These are phyloP conservation scores for Protomyctophum bolini DNA, from an alignment of 2,113 vertebrate genomes.

Conservation along the genomic window DNA sequence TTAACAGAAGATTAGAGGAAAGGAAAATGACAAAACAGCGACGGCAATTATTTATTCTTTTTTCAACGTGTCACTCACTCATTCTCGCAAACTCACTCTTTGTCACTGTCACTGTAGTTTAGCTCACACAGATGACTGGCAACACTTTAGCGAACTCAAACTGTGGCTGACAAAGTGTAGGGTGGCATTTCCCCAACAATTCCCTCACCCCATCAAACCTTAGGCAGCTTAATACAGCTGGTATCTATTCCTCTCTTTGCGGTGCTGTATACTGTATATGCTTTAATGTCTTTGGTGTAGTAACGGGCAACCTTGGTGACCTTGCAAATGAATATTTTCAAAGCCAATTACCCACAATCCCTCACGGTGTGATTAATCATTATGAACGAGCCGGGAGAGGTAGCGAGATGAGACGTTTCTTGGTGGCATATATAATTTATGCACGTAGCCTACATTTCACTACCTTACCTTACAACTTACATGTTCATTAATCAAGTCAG, in stretches of 20 bases:
- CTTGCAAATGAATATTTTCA: slow-evolving; percentile 63
- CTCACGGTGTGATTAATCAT: slow-evolving; percentile 50
- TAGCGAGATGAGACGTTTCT: slow-evolving; percentile 20
- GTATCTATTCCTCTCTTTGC: background rate
- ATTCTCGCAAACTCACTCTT: background rate
- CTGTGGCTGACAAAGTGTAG: background rate
- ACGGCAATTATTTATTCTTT: slow-evolving; percentile 15
- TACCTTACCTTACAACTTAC: background rate
- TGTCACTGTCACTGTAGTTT: slow-evolving; percentile 3
- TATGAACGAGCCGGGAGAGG: slow-evolving; percentile 35
- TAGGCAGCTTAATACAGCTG: slow-evolving; percentile 5
- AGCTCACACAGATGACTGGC: slow-evolving; percentile 12
- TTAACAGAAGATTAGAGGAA: slow-evolving; percentile 24
- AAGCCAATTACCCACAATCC: slow-evolving; percentile 55
- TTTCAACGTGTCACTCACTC: slow-evolving; percentile 8
- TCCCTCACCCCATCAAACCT: slow-evolving; percentile 20
- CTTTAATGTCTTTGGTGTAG: background rate
- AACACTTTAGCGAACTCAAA: background rate
- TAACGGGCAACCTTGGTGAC: slow-evolving; percentile 34
- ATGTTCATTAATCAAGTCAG: slow-evolving; percentile 42
- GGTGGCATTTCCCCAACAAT: background rate
- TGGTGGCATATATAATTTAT: slow-evolving; percentile 44
- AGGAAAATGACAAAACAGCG: slow-evolving; percentile 11
- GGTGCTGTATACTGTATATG: slow-evolving; percentile 13
- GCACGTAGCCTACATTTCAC: slow-evolving; percentile 20